Evolutionary conservation across 2,113 vertebrate species (phyloP).

Genomic region (Synchiropus splendidus): DNA sequence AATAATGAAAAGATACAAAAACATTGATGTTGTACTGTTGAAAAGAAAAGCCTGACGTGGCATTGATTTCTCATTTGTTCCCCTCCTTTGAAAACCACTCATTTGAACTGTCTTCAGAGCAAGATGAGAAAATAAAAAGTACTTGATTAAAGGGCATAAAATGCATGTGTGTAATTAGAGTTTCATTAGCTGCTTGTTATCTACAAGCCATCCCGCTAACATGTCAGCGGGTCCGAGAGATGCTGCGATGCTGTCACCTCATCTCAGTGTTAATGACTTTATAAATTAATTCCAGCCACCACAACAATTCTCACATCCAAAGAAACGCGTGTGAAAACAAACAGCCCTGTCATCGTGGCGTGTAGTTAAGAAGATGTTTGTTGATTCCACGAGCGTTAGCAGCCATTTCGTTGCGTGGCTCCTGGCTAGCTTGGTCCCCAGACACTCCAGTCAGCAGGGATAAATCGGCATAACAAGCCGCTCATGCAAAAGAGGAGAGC

Average conservation of each 20-base stretch:
- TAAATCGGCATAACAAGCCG: constrained; percentile 59
- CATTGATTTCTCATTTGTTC: too few relatives aligned
- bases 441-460: constrained; percentile 55
- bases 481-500: constrained; percentile 37
- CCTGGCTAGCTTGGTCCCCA: constrained; percentile 36
- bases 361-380: constrained; percentile 35
- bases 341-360: constrained; percentile 11
- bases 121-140: background rate
- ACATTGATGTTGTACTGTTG: too few relatives aligned
- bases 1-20: too few relatives aligned
- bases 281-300: too few relatives aligned
- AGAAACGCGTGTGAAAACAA: constrained; percentile 6
- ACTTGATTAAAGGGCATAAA: background rate
- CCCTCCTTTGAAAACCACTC: too few relatives aligned
- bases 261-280: too few relatives aligned
- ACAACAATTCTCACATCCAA: too few relatives aligned
- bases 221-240: constrained; percentile 24
- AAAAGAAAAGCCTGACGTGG: too few relatives aligned
- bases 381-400: constrained; percentile 17
- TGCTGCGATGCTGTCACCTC: too few relatives aligned
- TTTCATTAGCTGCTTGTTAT: constrained; percentile 59
- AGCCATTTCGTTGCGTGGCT: constrained; percentile 56
- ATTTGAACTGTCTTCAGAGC: background rate
- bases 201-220: constrained; percentile 55
- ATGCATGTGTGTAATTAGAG: constrained; percentile 32